Percentiles rank a stretch among this genome's conserved stretches.
Conservation (phyloP, 2,888 invertebrate species). For the Zaprionus lineosus region DNA sequence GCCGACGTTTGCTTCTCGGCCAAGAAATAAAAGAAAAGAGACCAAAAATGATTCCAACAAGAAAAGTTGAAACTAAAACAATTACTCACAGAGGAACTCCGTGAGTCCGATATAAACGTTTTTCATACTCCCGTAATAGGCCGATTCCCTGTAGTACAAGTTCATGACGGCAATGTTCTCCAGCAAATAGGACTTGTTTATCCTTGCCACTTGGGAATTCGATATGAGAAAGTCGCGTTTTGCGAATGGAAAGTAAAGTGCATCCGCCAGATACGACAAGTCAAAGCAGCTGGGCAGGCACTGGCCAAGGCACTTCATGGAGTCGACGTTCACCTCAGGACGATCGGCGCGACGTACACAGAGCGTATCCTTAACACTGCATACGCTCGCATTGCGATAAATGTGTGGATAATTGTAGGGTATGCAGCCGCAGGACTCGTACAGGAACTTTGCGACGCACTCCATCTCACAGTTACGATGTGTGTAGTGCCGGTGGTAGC, state of each 20-base stretch:
- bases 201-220: conserved; percentile 55
- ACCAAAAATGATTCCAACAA: background rate
- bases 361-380: conserved; percentile 34
- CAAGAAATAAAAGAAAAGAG: background rate
- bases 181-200: conserved; percentile 60
- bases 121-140: conserved; percentile 88
- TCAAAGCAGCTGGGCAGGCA: conserved; percentile 89
- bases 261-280: conserved; percentile 86
- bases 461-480: conserved; percentile 84
- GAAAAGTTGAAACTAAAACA: background rate
- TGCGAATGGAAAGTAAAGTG: conserved; percentile 84
- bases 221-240: conserved; percentile 61
- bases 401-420: conserved; percentile 83
- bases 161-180: conserved; percentile 89
- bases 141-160: conserved; percentile 88
- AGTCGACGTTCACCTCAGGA: conserved; percentile 6
- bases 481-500: conserved; percentile 84
- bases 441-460: conserved; percentile 83
- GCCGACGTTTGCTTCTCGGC: conserved; percentile 88
- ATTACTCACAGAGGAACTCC: conserved; percentile 89
- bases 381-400: conserved; percentile 84
- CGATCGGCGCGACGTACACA: conserved; percentile 50
- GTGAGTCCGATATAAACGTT: conserved; percentile 91
- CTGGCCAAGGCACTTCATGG: conserved; percentile 82
- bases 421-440: conserved; percentile 69